A percentile compares a stretch with the other conserved stretches of the same genome.
phyloP scores from a whole-genome alignment of 2,113 vertebrate genomes.

The Alligator sinensis region DNA sequence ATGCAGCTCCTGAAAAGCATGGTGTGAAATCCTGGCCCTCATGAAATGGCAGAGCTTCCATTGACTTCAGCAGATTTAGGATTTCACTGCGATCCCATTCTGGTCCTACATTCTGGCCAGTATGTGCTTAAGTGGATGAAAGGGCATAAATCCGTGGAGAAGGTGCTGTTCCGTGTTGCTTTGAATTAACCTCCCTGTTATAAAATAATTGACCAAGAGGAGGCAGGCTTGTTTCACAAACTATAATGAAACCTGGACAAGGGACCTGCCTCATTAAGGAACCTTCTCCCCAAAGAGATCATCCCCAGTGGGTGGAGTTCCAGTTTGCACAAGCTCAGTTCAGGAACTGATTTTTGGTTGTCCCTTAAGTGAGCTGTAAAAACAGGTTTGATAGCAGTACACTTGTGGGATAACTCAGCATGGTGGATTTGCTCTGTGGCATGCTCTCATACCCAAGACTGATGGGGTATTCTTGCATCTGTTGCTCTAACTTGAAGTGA shows the following conservation, averaged over 20 bases:
- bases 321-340: neutral
- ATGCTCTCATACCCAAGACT: fast-evolving
- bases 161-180: neutral
- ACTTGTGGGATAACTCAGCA: neutral
- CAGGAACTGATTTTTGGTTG: neutral
- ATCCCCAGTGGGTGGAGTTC: neutral
- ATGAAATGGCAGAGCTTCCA: neutral
- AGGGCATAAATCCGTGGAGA: neutral
- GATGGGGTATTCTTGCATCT: fast-evolving
- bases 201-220: neutral
- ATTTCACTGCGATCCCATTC: fast-evolving
- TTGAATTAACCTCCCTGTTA: conserved; percentile 7
- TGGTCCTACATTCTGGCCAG: neutral
- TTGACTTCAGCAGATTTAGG: fast-evolving
- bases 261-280: neutral
- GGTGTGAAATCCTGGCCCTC: neutral
- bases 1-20: fast-evolving
- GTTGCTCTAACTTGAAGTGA: fast-evolving
- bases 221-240: fast-evolving
- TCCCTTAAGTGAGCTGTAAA: neutral
- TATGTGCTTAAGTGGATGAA: neutral
- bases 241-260: fast-evolving
- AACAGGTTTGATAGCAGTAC: fast-evolving
- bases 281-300: neutral
- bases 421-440: neutral